Percentiles rank a stretch among this genome's conserved stretches.
These are phyloP conservation scores for Drosophila asahinai DNA, from an alignment of 1,140 invertebrate genomes.

Conservation along the genomic window DNA sequence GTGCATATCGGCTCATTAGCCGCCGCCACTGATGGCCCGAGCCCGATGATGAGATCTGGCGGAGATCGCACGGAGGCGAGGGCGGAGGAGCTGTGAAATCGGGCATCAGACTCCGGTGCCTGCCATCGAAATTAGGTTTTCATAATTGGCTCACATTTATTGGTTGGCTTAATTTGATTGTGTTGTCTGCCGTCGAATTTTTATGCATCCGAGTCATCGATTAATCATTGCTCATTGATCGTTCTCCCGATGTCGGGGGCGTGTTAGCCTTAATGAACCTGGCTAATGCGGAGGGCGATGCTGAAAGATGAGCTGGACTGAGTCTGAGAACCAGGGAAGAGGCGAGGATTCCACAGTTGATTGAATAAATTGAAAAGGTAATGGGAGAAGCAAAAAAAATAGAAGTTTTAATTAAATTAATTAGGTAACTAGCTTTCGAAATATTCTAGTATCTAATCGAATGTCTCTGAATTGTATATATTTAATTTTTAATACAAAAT, in stretches of 20 bases:
- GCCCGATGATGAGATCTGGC: slow-evolving; percentile 6
- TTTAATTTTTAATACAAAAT: background rate
- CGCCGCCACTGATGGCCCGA: slow-evolving; percentile 57
- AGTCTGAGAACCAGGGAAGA: slow-evolving; percentile 17
- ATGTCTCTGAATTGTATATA: too few relatives aligned
- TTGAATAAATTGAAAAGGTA: slow-evolving; percentile 26
- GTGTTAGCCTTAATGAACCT: slow-evolving; percentile 69
- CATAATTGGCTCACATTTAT: slow-evolving; percentile 81
- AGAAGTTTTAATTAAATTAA: too few relatives aligned
- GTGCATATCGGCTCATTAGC: slow-evolving; percentile 76
- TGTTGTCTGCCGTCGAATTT: slow-evolving; percentile 70
- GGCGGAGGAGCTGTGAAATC: slow-evolving; percentile 63
- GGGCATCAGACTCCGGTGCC: slow-evolving; percentile 54
- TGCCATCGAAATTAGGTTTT: slow-evolving; percentile 76
- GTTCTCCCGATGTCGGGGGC: slow-evolving; percentile 52
- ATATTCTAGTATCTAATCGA: too few relatives aligned
- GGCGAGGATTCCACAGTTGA: slow-evolving; percentile 13
- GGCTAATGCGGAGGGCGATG: slow-evolving; percentile 33
- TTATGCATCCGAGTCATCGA: slow-evolving; percentile 52
- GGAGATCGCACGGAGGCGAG: background rate
- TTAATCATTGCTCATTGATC: slow-evolving; percentile 76
- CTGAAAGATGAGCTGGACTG: slow-evolving; percentile 22
- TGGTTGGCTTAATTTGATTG: slow-evolving; percentile 78
- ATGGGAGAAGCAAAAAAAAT: too few relatives aligned
- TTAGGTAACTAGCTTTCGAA: too few relatives aligned